A percentile compares a stretch with the other conserved stretches of the same genome.
These are phyloP conservation scores for Nothobranchius kuhntae DNA, from an alignment of 2,113 vertebrate genomes.

Conservation along the genomic window DNA sequence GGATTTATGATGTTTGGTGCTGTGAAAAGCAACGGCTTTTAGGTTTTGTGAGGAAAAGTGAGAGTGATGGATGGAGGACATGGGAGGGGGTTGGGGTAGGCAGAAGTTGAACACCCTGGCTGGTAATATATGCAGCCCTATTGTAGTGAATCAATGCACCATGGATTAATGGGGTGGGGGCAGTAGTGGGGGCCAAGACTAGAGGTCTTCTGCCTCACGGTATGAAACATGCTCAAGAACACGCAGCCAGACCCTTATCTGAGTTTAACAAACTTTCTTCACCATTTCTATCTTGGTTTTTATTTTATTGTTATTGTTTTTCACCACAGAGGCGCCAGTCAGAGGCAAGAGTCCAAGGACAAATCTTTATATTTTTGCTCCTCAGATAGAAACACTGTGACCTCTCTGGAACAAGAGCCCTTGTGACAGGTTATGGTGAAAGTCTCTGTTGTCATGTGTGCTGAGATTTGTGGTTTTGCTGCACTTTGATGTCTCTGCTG, in stretches of 20 bases:
- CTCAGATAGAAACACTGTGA: slow-evolving; percentile 13
- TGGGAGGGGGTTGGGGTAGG: slow-evolving; percentile 40
- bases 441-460: background rate
- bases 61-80: slow-evolving; percentile 51
- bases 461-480: background rate
- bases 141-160: slow-evolving; percentile 80
- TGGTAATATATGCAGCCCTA: slow-evolving; percentile 79
- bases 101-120: slow-evolving; percentile 44
- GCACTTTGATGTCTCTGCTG: background rate
- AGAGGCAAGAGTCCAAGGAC: slow-evolving; percentile 37
- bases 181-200: slow-evolving; percentile 28
- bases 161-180: slow-evolving; percentile 71
- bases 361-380: slow-evolving; percentile 1
- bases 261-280: slow-evolving; percentile 5
- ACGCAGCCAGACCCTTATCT: slow-evolving; percentile 9
- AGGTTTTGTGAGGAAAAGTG: slow-evolving; percentile 52
- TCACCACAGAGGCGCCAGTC: background rate
- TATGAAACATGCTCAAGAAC: slow-evolving; percentile 17
- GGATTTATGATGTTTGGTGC: slow-evolving; percentile 34
- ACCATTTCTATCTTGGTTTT: background rate
- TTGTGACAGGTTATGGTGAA: slow-evolving; percentile 19
- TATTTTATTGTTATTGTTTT: slow-evolving; percentile 3
- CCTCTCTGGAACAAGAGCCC: background rate
- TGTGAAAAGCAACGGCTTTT: slow-evolving; percentile 38
- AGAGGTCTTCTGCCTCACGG: slow-evolving; percentile 44